Evolutionary conservation across 2,113 vertebrate species (phyloP), one percentile per base, ranked within the genome.

Genomic region (Melanotaenia duboulayi): DNA sequence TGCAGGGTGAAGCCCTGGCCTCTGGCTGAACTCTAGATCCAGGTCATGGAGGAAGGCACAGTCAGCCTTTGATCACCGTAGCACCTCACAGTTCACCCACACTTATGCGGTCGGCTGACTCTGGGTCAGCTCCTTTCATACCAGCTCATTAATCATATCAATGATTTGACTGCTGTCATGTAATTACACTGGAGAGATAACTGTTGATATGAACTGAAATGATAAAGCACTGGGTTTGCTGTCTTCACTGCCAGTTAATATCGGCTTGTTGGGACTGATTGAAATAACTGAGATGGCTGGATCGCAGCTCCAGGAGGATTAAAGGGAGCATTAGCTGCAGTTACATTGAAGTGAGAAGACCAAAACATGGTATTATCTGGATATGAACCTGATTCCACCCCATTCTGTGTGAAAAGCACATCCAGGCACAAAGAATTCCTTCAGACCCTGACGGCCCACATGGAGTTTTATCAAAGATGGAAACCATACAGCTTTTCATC

Each of bases 21-120:
- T 77, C 67, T 80, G 83, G 82, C 69, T 92, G 86, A 92, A 92
- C 90, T 56, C 81, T 37, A 56, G 52, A 73, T 71, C 65, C 69
- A 73, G 87, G 84, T 87, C 81, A 64, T 0, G 6, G 72, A 83
- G 72, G 54, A 57, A 64, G 44, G 44, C 58, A 14, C 23, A 16
- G 68, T 11, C 57, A 63, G 60, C 4, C 85, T 90, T 91, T 91
- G 86, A 91, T 92, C 83, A 76, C n/a, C 44, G 7, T 54, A 62
- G 71, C 83, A 19, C 63, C 60, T 82, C 74, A 55, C 76, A 66
- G 71, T 66, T 82, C 73, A 76, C 42, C 56, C 55, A 50, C 20
- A 67, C 59, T 80, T 35, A 71, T 71, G 71, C 76, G 74, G 66
- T 64, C 28, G 17, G 71, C 66, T 67, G 74, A 76, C 35, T 40